Evolutionary conservation across 2,888 invertebrate species (phyloP).

Genomic region (Chydorus sphaericus): DNA sequence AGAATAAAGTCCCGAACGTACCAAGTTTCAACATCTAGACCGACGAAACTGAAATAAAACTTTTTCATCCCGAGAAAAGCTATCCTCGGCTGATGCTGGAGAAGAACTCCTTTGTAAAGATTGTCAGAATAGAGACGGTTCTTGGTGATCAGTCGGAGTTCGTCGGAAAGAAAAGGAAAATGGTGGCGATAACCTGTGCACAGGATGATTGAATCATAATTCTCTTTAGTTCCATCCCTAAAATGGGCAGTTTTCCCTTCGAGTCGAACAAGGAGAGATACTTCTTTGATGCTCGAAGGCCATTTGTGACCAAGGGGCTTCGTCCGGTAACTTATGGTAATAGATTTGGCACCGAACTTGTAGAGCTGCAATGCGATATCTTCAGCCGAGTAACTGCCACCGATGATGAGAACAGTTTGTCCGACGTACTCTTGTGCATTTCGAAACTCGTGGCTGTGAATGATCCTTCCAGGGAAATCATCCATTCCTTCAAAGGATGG

Average conservation of each 20-base stretch:
- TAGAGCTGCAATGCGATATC: not conserved
- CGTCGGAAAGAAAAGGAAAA: not conserved
- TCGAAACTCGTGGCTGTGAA: constrained; percentile 1
- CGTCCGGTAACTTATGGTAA: not conserved
- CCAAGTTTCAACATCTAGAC: not conserved
- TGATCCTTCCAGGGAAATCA: not conserved
- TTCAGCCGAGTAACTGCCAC: not conserved
- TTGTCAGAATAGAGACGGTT: not conserved
- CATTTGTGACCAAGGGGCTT: not conserved
- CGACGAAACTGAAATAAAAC: not conserved
- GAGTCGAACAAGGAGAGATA: not conserved
- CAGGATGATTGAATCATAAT: not conserved
- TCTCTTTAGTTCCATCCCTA: not conserved
- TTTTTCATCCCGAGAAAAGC: not conserved
- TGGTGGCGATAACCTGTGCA: not conserved
- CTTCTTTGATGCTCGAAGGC: not conserved
- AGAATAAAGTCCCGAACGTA: not conserved
- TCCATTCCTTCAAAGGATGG: not conserved
- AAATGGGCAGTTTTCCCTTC: not conserved
- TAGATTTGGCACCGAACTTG: not conserved
- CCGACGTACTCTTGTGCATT: not conserved
- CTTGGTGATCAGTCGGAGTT: not conserved
- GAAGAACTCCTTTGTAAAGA: not conserved
- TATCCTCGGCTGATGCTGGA: not conserved
- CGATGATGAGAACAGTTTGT: not conserved